Evolutionary conservation across 2,888 invertebrate species (phyloP).

Genomic region (Heliconius sara): DNA sequence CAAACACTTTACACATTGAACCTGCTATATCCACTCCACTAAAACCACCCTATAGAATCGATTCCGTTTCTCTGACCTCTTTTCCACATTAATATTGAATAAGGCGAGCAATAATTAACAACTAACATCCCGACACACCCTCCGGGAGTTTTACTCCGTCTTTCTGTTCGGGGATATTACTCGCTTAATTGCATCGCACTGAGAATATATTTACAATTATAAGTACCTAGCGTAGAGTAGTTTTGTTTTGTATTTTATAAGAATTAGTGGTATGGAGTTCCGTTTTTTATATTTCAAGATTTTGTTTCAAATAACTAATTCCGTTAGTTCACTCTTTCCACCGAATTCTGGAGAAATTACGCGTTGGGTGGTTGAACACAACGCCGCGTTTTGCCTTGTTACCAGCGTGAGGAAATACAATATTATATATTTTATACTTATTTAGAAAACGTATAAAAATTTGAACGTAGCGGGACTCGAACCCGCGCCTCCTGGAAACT

Average conservation of each 20-base stretch:
- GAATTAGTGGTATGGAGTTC: background rate
- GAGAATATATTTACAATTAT: conserved; percentile 3
- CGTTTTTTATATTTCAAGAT: background rate
- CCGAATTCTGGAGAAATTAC: too few species aligned
- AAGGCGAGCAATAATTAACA: conserved; percentile 22
- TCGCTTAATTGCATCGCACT: conserved; percentile 53
- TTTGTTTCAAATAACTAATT: too few species aligned
- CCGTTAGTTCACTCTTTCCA: too few species aligned
- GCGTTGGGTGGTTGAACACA: too few species aligned
- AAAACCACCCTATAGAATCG: background rate
- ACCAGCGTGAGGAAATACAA: too few species aligned
- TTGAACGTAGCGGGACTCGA: too few species aligned
- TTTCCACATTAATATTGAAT: conserved; percentile 25
- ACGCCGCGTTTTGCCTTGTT: too few species aligned
- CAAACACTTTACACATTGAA: background rate
- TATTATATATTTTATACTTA: too few species aligned
- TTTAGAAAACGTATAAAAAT: too few species aligned
- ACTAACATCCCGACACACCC: conserved; percentile 37
- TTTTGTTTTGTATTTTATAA: background rate
- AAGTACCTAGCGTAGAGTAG: background rate
- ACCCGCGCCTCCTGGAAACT: too few species aligned
- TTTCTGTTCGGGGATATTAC: conserved; percentile 59
- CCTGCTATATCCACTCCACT: background rate
- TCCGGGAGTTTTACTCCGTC: conserved; percentile 44
- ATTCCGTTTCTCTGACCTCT: background rate